Evolutionary conservation across 1,140 invertebrate genomes (phyloP), one percentile per base, ranked within the genome.

Genomic region (Lamellibrachia luymesi): DNA sequence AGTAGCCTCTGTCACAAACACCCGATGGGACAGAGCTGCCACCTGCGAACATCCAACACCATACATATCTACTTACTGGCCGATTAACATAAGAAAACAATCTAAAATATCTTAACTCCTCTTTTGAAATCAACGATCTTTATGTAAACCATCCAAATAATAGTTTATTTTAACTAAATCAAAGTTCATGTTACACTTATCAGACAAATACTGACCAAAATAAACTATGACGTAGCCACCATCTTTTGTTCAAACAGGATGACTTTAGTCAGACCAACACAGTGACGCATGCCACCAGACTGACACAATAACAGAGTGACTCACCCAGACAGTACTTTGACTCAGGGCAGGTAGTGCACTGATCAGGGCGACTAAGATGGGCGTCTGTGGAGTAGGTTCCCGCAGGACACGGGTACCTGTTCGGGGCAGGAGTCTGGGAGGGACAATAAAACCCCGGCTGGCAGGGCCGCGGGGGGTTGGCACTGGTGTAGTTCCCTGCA

Each of bases 361-460:
- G 94, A 10, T 94, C 93, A 2, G 94, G 94, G 6, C 94, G 94
- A 52, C 93, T 94, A 50, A 96, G 93, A 90, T 95, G 93, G 4
- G 95, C 94, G 1, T 89, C 38, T 92, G 93, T 94, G 22, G 95
- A 95, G 92, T 94, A 96, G 51, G 95, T 95, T 22, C 95, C 95
- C 13, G 95, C 94, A 2, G 95, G 95, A 94, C 95, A 96, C 2
- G 95, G 95, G 91, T 93, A 95, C 10, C 94, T 94, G 91, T 95
- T 94, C 13, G 94, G 94, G 2, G 94, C 56, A 25, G 95, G 95
- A 5, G 95, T 95, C 94, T 94, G 94, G 56, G 94, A 92, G 2
- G 95, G 95, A 93, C 95, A 96, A 93, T 95, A 96, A 92, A 95
- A 95, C 27, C 95, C 95, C 49, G 94, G 95, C 90, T 93, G 93